Conservation (phyloP, 2,888 invertebrate genomes). For the Linnaemya vulpina region DNA sequence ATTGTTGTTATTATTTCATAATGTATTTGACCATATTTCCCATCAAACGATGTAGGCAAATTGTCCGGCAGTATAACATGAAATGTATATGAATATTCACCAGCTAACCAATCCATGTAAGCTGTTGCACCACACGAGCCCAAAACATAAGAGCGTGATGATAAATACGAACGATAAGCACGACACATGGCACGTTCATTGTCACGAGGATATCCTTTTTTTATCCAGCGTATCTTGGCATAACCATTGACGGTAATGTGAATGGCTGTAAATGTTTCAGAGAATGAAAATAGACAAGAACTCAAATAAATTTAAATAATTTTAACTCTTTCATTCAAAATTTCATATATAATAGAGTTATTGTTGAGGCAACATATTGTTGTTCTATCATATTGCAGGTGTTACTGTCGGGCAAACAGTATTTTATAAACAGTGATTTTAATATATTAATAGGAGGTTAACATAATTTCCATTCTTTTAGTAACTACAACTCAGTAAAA, state of each 20-base stretch:
- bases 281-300: not conserved
- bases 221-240: constrained; percentile 83
- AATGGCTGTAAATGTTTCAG: constrained; percentile 81
- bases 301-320: not conserved
- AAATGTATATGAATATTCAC: constrained; percentile 90
- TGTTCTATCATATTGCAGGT: too few species aligned
- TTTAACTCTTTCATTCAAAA: too few species aligned
- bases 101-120: constrained; percentile 87
- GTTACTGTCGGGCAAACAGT: too few species aligned
- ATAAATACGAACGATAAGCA: constrained; percentile 82
- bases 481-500: too few species aligned
- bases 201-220: constrained; percentile 82
- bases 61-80: constrained; percentile 86
- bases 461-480: too few species aligned
- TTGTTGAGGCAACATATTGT: too few species aligned
- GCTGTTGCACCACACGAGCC: constrained; percentile 84
- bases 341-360: too few species aligned
- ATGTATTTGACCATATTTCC: constrained; percentile 89
- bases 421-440: too few species aligned
- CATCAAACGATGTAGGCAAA: constrained; percentile 91
- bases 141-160: constrained; percentile 81
- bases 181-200: constrained; percentile 82
- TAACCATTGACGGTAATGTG: constrained; percentile 82
- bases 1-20: constrained; percentile 91
- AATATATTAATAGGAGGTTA: too few species aligned